Evolutionary conservation across 1,140 invertebrate species (phyloP).

Genomic region (Parapsyche elsis): DNA sequence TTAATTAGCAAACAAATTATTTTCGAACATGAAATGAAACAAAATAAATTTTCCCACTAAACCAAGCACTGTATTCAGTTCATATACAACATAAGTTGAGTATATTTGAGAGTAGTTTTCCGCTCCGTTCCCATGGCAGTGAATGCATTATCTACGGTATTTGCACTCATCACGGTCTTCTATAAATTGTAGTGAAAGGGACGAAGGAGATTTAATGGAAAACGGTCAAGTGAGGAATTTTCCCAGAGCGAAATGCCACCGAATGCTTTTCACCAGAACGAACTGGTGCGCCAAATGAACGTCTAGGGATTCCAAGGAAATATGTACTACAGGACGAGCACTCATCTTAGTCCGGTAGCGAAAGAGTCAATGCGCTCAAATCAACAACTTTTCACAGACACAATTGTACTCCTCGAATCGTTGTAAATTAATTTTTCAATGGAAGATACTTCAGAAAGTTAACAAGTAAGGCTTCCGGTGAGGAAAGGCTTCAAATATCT

Average conservation of each 20-base stretch:
- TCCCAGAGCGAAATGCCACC: not conserved
- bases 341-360: not conserved
- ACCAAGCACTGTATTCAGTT: no score
- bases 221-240: slow-evolving; percentile 31
- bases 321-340: not conserved
- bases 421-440: no score
- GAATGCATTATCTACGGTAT: not conserved
- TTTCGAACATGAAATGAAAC: no score
- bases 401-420: no score
- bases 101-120: not conserved
- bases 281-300: slow-evolving; percentile 16
- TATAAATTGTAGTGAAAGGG: not conserved
- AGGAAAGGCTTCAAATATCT: no score
- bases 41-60: no score
- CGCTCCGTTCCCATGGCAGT: not conserved
- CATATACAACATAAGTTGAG: not conserved
- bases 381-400: not conserved
- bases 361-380: not conserved
- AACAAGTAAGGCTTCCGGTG: no score
- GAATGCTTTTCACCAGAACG: not conserved
- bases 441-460: no score
- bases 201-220: slow-evolving; percentile 4
- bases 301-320: slow-evolving; percentile 22
- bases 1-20: no score
- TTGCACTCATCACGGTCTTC: not conserved